Base-by-base conservation (phyloP, 2,797 vertebrate genomes). In the Nannoperca obscura region DNA sequence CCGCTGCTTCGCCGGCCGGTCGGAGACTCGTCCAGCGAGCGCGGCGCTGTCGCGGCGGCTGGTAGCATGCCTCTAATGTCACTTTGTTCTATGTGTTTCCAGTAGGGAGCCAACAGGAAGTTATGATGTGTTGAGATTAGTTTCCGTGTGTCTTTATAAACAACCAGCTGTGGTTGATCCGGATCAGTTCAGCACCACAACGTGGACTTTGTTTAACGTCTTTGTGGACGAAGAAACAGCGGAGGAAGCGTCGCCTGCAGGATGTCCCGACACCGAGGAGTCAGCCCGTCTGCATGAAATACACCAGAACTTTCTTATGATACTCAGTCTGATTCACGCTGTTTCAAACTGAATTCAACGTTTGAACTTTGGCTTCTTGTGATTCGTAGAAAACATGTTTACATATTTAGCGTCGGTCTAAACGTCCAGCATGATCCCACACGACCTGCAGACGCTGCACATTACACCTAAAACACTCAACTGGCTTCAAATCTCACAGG, bases 51-150 rank as follows among this genome's bases (percentile, higher is more conserved):
- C 8, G 7, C 12, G 19, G 17, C n/a, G 30, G 69, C 84, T 34
- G 76, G 57, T 77, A 83, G 87, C 90, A 86, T 89, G 90, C 84
- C 74, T 88, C 71, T 75, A 64, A 81, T 82, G 82, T 92, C 88
- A 86, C 87, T 86, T 91, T 88, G 81, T 89, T 87, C 86, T 82
- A 80, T 60, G 68, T 89, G 88, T 89, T 82, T 92, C 86, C 77
- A 82, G 81, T 89, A 84, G 86, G 76, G 87, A 86, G 22, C 50
- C 22, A 83, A 17, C 78, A 78, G 76, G 59, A 82, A 82, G 76
- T 84, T 53, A 59, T 42, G 75, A 85, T 57, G 40, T 84, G 71
- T 67, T 73, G 47, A 84, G 54, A 71, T 82, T 84, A 82, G 75
- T 84, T 79, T 84, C 32, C 13, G 82, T 82, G 76, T 82, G 77